Conservation (phyloP, 2,888 invertebrate species). For the Polyommatus icarus region DNA sequence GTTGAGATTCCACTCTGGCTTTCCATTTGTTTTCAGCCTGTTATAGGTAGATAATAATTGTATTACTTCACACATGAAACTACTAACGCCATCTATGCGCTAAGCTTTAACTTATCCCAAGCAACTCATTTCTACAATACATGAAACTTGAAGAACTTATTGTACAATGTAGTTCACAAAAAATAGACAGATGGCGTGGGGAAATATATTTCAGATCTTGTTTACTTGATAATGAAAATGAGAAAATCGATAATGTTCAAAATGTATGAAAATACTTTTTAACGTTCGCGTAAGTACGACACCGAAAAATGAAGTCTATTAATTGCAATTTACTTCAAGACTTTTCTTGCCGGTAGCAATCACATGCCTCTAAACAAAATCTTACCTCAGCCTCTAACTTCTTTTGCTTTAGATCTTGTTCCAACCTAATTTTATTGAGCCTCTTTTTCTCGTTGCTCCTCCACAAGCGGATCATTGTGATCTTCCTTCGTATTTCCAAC, state of each 20-base stretch:
- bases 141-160: background rate
- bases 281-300: no score
- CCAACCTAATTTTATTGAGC: constrained; percentile 56
- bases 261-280: no score
- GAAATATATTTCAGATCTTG: background rate
- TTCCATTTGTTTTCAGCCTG: constrained; percentile 69
- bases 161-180: background rate
- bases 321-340: no score
- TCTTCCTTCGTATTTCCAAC: constrained; percentile 69
- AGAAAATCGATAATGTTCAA: background rate
- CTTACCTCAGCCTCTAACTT: constrained; percentile 59
- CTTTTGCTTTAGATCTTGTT: constrained; percentile 57
- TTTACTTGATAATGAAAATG: background rate
- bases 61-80: background rate
- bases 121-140: background rate
- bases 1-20: constrained; percentile 63
- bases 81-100: background rate
- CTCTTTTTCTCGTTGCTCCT: constrained; percentile 67
- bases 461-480: constrained; percentile 72
- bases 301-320: no score
- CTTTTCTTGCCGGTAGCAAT: background rate
- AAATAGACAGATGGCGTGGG: background rate
- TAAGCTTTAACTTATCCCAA: background rate
- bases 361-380: background rate
- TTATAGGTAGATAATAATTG: no score